phyloP scores from a whole-genome alignment of 2,888 invertebrate species.

The Rotaria sp. region DNA sequence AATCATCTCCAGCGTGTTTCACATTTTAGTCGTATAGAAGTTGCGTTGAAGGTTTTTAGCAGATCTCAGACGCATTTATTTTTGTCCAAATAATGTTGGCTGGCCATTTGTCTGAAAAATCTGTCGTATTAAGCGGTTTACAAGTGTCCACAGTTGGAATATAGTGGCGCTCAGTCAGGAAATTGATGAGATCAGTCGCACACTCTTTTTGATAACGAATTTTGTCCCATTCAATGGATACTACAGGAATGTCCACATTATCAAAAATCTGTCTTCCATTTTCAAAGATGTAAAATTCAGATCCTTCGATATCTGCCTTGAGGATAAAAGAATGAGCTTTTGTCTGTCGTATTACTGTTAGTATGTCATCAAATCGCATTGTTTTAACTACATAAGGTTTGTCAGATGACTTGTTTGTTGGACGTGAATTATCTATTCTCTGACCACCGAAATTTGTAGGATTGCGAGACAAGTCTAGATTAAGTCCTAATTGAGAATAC shows the following conservation, averaged over 20 bases:
- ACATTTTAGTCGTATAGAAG: too few species aligned
- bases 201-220: too few species aligned
- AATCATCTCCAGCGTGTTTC: too few species aligned
- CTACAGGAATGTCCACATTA: neutral
- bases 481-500: neutral
- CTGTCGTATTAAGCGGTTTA: too few species aligned
- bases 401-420: neutral
- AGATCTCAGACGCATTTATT: too few species aligned
- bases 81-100: too few species aligned
- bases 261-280: neutral
- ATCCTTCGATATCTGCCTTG: neutral
- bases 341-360: neutral
- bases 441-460: neutral
- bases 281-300: neutral
- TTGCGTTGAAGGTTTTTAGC: too few species aligned
- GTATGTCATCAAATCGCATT: neutral
- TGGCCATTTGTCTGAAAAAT: too few species aligned
- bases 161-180: too few species aligned
- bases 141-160: too few species aligned
- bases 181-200: too few species aligned
- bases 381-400: neutral
- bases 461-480: neutral
- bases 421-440: fast-evolving
- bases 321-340: neutral
- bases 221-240: neutral